Evolutionary conservation across 2,888 invertebrate genomes (phyloP).

Genomic region (Ametastegia equiseti): DNA sequence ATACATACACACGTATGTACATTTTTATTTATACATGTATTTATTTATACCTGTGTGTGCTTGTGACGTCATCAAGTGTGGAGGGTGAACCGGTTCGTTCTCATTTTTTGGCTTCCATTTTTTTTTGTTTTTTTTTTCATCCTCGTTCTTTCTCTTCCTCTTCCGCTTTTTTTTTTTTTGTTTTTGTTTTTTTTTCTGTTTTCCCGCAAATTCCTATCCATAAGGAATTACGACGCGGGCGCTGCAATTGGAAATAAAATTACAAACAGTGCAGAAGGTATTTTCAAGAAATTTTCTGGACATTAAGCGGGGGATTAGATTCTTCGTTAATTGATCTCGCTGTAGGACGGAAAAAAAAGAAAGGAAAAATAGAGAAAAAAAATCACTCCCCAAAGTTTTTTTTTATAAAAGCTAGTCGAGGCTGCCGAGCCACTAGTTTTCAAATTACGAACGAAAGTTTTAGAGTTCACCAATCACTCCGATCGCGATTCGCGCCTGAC

Average conservation of each 20-base stretch:
- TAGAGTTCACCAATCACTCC: slow-evolving; percentile 2
- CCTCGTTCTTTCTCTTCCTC: too few species aligned
- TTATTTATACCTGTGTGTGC: slow-evolving; percentile 22
- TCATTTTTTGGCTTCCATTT: not conserved
- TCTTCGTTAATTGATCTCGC: too few species aligned
- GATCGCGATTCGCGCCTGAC: too few species aligned
- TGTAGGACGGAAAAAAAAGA: slow-evolving; percentile 17
- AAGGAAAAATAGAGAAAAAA: slow-evolving; percentile 16
- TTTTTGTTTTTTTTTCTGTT: not conserved
- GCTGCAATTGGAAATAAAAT: slow-evolving; percentile 57
- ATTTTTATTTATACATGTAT: not conserved
- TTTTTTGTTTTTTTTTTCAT: not conserved
- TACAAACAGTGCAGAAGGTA: not conserved
- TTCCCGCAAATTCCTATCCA: not conserved
- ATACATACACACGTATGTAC: not conserved
- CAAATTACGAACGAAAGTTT: not conserved
- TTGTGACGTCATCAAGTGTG: slow-evolving; percentile 49
- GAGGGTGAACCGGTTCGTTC: slow-evolving; percentile 16
- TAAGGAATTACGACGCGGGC: slow-evolving; percentile 70
- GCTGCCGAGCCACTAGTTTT: not conserved
- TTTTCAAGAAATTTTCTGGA: too few species aligned
- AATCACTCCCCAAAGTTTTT: not conserved
- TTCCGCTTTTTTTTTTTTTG: not conserved
- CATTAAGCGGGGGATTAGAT: too few species aligned
- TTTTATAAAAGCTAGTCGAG: not conserved